A percentile compares a stretch with the other conserved stretches of the same genome.
Conservation (phyloP, 1,140 invertebrate genomes). For the Tetragnatha versicolor region DNA sequence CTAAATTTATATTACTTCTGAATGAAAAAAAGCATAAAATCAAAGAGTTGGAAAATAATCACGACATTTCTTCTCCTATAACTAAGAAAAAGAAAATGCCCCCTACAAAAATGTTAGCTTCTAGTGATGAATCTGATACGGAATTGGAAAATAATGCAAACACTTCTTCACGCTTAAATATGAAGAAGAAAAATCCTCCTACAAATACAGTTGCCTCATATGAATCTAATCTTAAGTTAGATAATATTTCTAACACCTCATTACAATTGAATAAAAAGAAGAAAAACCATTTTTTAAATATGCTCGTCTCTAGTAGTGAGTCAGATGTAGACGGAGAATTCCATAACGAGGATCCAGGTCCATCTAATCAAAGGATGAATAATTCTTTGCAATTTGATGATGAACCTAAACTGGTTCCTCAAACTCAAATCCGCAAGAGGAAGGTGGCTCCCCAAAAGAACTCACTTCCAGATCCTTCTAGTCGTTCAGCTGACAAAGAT, state of each 20-base stretch:
- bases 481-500: not conserved
- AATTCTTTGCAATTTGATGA: slow-evolving; percentile 10
- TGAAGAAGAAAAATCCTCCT: no score
- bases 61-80: not conserved
- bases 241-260: no score
- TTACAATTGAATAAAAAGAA: no score
- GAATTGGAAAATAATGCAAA: no score
- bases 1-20: slow-evolving; percentile 25
- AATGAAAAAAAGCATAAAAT: slow-evolving; percentile 44
- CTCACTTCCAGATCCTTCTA: not conserved
- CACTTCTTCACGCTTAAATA: no score
- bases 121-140: no score
- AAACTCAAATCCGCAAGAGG: slow-evolving; percentile 1
- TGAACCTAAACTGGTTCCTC: not conserved
- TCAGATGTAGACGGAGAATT: slow-evolving; percentile 7
- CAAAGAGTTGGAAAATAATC: not conserved
- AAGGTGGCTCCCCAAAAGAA: not conserved
- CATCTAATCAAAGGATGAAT: not conserved
- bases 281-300: no score
- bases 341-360: not conserved
- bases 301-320: not conserved
- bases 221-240: no score
- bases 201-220: no score
- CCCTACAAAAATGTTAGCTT: no score
- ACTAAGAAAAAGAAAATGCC: not conserved